These are phyloP conservation scores for Peromyscus maniculatus DNA, from an alignment of 2,113 vertebrate species.

Conservation along the genomic window DNA sequence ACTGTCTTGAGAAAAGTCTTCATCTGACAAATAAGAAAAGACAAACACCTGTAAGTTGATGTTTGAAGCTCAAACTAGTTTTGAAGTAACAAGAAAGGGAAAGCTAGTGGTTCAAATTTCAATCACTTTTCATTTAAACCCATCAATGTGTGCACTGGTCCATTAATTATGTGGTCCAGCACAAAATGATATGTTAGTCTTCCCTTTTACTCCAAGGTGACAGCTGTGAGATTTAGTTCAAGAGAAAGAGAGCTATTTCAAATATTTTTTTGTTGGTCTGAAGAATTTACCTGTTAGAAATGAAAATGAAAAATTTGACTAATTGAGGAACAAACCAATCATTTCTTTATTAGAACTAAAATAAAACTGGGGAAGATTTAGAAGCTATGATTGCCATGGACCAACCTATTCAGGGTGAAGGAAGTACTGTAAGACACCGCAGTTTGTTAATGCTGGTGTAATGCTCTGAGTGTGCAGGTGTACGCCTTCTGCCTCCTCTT, in stretches of 20 bases:
- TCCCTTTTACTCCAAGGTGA: conserved; percentile 84
- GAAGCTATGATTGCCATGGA: conserved; percentile 5
- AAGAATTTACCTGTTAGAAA: conserved; percentile 63
- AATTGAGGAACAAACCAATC: conserved; percentile 45
- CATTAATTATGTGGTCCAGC: conserved; percentile 88
- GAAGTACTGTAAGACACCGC: conserved; percentile 13
- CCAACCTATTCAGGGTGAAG: conserved; percentile 7
- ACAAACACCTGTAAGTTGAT: conserved; percentile 87
- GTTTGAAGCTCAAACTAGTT: conserved; percentile 85
- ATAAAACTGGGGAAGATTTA: conserved; percentile 34
- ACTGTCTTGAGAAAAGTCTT: conserved; percentile 79
- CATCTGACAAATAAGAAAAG: conserved; percentile 86
- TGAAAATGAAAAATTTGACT: conserved; percentile 64
- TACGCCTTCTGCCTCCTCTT: conserved; percentile 17
- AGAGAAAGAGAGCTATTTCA: conserved; percentile 68
- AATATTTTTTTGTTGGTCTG: conserved; percentile 63
- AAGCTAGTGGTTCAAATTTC: conserved; percentile 88
- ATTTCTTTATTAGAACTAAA: conserved; percentile 56
- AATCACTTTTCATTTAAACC: conserved; percentile 87
- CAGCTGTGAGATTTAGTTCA: conserved; percentile 75
- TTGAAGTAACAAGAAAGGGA: conserved; percentile 87
- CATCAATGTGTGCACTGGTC: conserved; percentile 88
- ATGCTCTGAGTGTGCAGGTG: conserved; percentile 5
- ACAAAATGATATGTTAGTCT: conserved; percentile 87
- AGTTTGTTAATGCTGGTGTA: not conserved